Percentiles rank a stretch among this genome's conserved stretches.
Conservation (phyloP, 2,113 vertebrate genomes). For the Meriones unguiculatus region DNA sequence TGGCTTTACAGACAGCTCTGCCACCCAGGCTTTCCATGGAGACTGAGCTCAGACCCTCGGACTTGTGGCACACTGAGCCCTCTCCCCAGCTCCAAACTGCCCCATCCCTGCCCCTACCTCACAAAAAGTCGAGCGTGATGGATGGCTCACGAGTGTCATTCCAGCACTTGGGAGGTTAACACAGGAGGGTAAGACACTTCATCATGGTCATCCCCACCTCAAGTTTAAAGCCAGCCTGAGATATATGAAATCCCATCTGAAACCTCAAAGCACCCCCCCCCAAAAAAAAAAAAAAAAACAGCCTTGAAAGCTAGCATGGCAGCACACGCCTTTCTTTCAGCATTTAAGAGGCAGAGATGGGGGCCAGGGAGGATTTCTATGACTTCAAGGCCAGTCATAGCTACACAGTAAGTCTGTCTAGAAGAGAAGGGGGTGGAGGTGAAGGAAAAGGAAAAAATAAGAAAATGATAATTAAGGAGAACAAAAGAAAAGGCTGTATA, state of each 20-base stretch:
- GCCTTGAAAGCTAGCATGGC: neutral
- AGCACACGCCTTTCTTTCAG: neutral
- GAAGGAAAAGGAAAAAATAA: neutral
- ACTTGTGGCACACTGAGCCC: neutral
- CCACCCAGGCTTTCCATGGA: neutral
- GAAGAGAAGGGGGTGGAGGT: too few species aligned
- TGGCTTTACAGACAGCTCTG: neutral
- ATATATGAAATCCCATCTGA: neutral
- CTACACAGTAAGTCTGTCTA: neutral
- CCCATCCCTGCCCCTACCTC: neutral
- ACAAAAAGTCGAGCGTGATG: neutral
- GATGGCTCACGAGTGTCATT: neutral
- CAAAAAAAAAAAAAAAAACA: neutral
- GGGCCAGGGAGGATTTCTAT: neutral
- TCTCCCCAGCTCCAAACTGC: neutral
- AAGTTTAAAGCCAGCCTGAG: neutral
- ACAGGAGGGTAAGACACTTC: neutral
- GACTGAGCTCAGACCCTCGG: neutral
- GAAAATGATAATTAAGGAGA: neutral
- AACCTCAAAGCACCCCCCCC: neutral
- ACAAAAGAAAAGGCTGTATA: neutral
- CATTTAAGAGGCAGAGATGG: neutral
- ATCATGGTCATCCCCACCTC: too few species aligned
- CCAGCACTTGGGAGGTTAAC: neutral
- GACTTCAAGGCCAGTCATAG: neutral